Conservation (phyloP, 2,888 invertebrate species). For the Conus canariensis region DNA sequence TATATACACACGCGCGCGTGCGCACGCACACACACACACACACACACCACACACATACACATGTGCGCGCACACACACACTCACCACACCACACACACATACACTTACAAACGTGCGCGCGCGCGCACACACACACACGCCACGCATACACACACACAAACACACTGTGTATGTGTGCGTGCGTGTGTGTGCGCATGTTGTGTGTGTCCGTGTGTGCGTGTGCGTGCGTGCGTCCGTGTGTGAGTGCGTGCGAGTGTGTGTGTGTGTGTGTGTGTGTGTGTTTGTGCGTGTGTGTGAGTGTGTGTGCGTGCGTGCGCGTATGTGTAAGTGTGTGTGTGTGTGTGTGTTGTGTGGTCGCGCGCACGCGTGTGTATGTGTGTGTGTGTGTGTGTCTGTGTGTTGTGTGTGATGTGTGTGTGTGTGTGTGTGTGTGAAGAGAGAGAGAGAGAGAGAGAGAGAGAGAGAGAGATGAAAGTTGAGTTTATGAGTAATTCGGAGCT, state of each 20-base stretch:
- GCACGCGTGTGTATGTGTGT: neutral
- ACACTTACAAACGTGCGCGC: neutral
- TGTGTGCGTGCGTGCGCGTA: neutral
- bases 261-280: conserved; percentile 17
- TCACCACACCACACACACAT: neutral
- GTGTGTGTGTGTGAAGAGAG: neutral
- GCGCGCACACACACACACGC: no score
- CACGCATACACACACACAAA: neutral
- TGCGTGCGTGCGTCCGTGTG: neutral
- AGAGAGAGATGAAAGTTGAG: neutral
- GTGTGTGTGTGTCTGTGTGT: neutral
- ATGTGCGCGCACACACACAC: neutral
- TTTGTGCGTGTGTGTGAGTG: neutral
- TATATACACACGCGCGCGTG: no score
- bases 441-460: conserved; percentile 8
- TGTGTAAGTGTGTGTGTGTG: no score
- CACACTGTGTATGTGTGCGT: neutral
- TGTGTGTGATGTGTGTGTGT: neutral
- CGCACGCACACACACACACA: neutral
- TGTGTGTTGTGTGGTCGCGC: no score
- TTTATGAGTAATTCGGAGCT: neutral
- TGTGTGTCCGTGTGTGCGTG: neutral
- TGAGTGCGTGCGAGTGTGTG: neutral
- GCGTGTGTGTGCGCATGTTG: neutral
- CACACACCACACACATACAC: neutral